Evolutionary conservation across 2,888 invertebrate species (phyloP).

Genomic region (Falcaria lacertinaria): DNA sequence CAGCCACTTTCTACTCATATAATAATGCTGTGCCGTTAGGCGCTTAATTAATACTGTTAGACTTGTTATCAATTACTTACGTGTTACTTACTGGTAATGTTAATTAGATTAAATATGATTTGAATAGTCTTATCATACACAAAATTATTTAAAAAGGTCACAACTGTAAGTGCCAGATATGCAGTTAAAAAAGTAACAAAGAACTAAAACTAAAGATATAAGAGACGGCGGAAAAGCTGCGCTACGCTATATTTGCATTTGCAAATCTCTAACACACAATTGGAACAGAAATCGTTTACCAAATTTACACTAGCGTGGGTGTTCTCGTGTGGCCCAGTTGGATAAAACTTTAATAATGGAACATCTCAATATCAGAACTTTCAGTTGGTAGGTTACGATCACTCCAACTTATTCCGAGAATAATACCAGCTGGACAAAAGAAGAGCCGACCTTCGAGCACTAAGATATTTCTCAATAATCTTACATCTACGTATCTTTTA

Average conservation of each 20-base stretch:
- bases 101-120: no score
- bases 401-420: conserved; percentile 46
- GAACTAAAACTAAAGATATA: not conserved
- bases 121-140: no score
- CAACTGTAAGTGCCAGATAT: no score
- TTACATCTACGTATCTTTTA: not conserved
- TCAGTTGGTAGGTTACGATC: conserved; percentile 37
- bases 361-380: conserved; percentile 59
- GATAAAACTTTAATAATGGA: conserved; percentile 65
- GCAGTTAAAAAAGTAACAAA: no score
- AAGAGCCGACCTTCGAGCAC: not conserved
- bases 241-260: not conserved
- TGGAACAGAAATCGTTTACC: conserved; percentile 22
- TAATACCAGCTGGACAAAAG: conserved; percentile 35
- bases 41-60: not conserved
- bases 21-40: not conserved
- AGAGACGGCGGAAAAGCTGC: not conserved
- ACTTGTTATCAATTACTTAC: not conserved
- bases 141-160: no score
- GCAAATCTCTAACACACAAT: conserved; percentile 10
- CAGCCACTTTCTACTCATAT: not conserved
- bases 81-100: no score
- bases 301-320: conserved; percentile 39
- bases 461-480: not conserved
- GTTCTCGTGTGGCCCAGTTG: conserved; percentile 41